A percentile compares a stretch with the other conserved stretches of the same genome.
phyloP scores from a whole-genome alignment of 2,888 invertebrate genomes.

The Caenorhabditis wallacei region DNA sequence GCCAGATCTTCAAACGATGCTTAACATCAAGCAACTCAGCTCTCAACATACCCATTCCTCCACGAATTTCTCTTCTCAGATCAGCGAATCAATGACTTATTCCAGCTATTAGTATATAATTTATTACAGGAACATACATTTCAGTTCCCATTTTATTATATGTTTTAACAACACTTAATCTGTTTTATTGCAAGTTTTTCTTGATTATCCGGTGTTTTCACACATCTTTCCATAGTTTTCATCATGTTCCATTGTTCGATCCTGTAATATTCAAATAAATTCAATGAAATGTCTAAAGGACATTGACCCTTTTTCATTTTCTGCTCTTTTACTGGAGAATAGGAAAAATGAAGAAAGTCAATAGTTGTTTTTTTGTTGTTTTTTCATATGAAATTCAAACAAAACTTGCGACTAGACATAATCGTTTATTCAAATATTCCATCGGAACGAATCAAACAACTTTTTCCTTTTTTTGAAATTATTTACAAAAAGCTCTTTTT shows the following conservation, averaged over 20 bases:
- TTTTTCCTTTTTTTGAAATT: neutral
- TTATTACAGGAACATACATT: too few relatives aligned
- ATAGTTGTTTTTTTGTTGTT: too few relatives aligned
- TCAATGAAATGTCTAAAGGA: too few relatives aligned
- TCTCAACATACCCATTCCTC: neutral
- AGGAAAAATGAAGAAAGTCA: too few relatives aligned
- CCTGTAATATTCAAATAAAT: too few relatives aligned
- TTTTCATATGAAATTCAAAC: too few relatives aligned
- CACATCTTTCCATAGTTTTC: neutral
- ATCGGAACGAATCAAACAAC: too few relatives aligned
- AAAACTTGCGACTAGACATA: too few relatives aligned
- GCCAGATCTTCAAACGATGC: slow-evolving; percentile 61
- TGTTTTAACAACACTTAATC: neutral
- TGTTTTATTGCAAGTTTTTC: neutral
- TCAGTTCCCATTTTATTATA: neutral
- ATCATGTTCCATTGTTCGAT: slow-evolving; percentile 3
- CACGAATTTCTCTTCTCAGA: neutral
- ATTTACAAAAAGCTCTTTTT: too few relatives aligned
- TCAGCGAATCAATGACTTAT: neutral
- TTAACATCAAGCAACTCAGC: slow-evolving; percentile 28
- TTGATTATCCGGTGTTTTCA: neutral
- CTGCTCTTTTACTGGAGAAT: too few relatives aligned
- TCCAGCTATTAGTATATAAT: neutral
- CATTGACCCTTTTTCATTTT: too few relatives aligned
- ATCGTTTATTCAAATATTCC: too few relatives aligned